Conservation (phyloP, 2,113 vertebrate species). For the Phaethon lepturus region DNA sequence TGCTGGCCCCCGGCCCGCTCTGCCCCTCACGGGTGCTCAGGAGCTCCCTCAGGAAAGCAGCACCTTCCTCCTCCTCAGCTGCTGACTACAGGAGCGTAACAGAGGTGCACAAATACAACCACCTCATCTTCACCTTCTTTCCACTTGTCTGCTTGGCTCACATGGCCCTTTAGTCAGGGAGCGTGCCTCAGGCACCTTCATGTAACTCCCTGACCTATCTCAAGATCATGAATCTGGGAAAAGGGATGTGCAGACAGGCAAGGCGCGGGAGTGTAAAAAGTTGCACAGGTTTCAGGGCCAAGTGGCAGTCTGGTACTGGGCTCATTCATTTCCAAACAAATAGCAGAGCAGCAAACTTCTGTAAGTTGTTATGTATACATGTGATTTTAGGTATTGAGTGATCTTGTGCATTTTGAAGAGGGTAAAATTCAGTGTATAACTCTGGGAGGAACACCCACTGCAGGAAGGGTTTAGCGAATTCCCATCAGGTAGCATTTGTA, state of each 20-base stretch:
- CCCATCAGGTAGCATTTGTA: neutral
- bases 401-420: neutral
- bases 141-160: neutral
- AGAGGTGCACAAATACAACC: neutral
- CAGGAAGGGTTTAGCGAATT: neutral
- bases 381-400: neutral
- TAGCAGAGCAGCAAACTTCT: neutral
- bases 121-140: neutral
- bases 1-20: neutral
- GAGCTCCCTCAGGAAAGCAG: too few relatives aligned
- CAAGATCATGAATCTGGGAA: accelerated
- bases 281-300: neutral
- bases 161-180: neutral
- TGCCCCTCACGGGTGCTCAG: neutral
- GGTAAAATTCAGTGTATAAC: neutral
- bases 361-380: neutral
- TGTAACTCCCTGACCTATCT: too few relatives aligned
- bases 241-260: accelerated
- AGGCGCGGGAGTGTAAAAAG: accelerated
- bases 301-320: accelerated
- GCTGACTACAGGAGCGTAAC: neutral
- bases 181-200: neutral
- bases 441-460: neutral
- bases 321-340: neutral
- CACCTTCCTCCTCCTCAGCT: neutral